These are phyloP conservation scores for Electrophaes corylata DNA, from an alignment of 2,888 invertebrate species.

Conservation along the genomic window DNA sequence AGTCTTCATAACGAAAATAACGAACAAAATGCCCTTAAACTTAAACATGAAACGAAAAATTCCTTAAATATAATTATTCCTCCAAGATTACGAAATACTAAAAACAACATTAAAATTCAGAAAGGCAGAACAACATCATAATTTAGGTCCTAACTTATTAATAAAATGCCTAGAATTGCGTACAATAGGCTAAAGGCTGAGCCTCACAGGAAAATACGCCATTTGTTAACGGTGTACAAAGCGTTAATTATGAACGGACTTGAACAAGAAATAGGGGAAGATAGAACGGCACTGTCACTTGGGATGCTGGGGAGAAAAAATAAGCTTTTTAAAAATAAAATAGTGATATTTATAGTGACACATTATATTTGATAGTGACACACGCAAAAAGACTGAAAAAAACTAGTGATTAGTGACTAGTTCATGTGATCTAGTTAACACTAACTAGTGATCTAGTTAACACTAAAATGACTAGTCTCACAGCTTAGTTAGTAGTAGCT, in stretches of 20 bases:
- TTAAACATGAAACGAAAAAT: neutral
- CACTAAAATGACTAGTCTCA: no score
- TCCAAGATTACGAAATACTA: neutral
- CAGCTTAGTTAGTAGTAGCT: no score
- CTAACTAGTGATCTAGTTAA: no score
- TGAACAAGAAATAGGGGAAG: slow-evolving; percentile 8
- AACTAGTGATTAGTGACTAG: no score
- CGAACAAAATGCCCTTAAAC: no score
- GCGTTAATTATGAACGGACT: slow-evolving; percentile 31
- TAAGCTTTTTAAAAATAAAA: no score
- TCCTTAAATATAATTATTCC: neutral
- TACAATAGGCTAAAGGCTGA: slow-evolving; percentile 17
- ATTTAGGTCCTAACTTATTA: slow-evolving; percentile 6
- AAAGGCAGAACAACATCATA: neutral
- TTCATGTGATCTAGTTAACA: no score
- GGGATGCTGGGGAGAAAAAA: neutral
- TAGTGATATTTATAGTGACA: no score
- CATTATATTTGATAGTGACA: no score
- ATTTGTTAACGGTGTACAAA: slow-evolving; percentile 31
- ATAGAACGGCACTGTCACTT: slow-evolving; percentile 13
- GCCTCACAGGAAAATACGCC: slow-evolving; percentile 17
- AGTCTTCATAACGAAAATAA: no score
- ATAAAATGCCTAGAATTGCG: slow-evolving; percentile 14
- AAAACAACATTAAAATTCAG: neutral
- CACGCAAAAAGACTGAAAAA: no score